Percentiles rank a stretch among this genome's conserved stretches.
Evolutionary conservation across 1,140 invertebrate genomes (phyloP).

Genomic region (Potamilus streckersoni): DNA sequence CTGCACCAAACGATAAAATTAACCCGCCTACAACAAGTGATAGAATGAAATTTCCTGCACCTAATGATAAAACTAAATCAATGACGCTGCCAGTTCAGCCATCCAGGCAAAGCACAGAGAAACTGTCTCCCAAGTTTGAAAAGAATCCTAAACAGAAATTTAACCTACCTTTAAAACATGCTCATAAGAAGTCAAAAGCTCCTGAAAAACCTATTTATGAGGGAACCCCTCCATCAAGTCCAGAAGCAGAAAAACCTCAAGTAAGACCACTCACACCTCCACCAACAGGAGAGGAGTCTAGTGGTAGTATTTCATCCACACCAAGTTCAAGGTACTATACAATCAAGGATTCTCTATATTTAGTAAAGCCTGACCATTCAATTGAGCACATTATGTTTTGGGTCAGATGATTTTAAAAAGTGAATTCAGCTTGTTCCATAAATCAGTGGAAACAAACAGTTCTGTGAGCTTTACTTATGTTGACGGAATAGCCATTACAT

Average conservation of each 20-base stretch:
- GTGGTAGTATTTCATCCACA: not conserved
- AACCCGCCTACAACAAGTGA: conserved; percentile 5
- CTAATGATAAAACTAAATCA: not conserved
- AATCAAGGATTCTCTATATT: too few species aligned
- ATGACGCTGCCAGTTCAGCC: conserved; percentile 7
- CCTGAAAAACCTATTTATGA: conserved; percentile 49
- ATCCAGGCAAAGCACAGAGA: conserved; percentile 3
- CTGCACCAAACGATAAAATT: not conserved
- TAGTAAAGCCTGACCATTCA: too few species aligned
- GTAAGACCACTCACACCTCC: conserved; percentile 55
- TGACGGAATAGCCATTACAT: too few species aligned
- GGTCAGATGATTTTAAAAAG: too few species aligned
- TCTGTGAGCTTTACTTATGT: too few species aligned
- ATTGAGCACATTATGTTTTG: too few species aligned
- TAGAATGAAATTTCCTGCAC: conserved; percentile 3
- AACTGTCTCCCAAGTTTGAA: not conserved
- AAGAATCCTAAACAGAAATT: conserved; percentile 6
- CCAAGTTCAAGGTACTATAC: conserved; percentile 2
- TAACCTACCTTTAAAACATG: conserved; percentile 19
- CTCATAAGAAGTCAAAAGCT: conserved; percentile 31
- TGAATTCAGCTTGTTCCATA: too few species aligned
- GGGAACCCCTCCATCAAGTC: conserved; percentile 53
- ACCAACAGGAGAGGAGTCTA: conserved; percentile 6
- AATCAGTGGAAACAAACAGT: too few species aligned
- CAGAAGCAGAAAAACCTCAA: conserved; percentile 43